These are phyloP conservation scores for Hippocampus guttulatus DNA, from an alignment of 2,113 vertebrate species.

Conservation along the genomic window DNA sequence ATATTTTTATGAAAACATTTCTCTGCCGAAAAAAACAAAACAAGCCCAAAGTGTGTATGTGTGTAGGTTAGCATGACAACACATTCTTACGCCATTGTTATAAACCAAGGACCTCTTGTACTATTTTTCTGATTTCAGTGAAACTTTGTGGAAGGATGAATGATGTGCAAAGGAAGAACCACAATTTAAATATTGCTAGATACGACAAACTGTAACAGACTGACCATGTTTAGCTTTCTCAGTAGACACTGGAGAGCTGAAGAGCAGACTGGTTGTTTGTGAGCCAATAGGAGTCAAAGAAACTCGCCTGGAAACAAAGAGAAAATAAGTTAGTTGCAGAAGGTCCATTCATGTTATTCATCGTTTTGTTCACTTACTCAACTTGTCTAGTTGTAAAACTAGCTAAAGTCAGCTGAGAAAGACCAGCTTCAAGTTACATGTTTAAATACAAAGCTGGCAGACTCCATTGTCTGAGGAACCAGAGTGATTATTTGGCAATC, in stretches of 20 bases:
- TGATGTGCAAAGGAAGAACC: no score
- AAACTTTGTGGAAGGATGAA: no score
- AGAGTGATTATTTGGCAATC: slow-evolving; percentile 46
- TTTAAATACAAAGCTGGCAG: slow-evolving; percentile 27
- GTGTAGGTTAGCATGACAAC: no score
- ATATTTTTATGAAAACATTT: no score
- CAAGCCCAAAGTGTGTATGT: no score
- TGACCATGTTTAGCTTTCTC: slow-evolving; percentile 79
- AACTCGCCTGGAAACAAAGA: slow-evolving; percentile 77
- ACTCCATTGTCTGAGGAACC: slow-evolving; percentile 44
- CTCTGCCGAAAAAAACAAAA: no score
- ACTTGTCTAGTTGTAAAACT: neutral
- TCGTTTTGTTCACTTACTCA: neutral
- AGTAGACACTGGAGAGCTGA: slow-evolving; percentile 54
- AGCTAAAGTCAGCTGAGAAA: neutral
- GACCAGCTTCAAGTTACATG: slow-evolving; percentile 7
- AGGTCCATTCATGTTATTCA: neutral
- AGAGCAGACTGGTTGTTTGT: slow-evolving; percentile 45
- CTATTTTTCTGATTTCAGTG: no score
- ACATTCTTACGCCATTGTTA: no score
- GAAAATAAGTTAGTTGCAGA: neutral
- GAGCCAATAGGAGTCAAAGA: slow-evolving; percentile 78
- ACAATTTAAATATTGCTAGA: no score
- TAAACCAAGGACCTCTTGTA: no score
- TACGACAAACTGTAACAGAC: slow-evolving; percentile 12